Percentiles rank a stretch among this genome's conserved stretches.
Conservation (phyloP, 2,888 invertebrate species). For the Pachliopta kotzebuea region DNA sequence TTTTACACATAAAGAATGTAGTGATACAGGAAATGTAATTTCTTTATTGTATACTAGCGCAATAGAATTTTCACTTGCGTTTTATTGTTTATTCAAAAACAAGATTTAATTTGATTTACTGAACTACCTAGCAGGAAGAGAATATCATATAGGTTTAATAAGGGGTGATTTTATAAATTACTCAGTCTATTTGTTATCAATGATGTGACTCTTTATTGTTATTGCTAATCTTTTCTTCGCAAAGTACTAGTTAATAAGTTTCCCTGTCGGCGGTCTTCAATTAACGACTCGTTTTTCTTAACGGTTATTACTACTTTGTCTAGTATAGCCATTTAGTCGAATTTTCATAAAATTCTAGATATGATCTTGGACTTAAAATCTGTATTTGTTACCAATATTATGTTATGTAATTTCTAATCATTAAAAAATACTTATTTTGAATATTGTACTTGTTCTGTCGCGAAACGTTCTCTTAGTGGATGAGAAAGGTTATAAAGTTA, state of each 20-base stretch:
- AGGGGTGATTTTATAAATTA: not conserved
- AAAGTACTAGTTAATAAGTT: no score
- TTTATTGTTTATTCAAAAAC: not conserved
- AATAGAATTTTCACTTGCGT: not conserved
- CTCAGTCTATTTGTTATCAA: not conserved
- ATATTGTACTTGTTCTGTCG: no score
- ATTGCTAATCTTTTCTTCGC: not conserved
- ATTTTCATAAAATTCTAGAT: no score
- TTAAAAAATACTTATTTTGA: no score
- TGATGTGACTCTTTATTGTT: not conserved
- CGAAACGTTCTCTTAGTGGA: not conserved
- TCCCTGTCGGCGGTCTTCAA: no score
- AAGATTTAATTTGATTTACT: not conserved
- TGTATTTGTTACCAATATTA: no score
- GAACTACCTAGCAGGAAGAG: not conserved
- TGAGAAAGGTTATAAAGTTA: not conserved
- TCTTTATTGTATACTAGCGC: not conserved
- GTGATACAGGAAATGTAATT: constrained; percentile 1
- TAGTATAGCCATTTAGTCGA: no score
- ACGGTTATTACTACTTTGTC: no score
- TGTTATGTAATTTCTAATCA: no score
- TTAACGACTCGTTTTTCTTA: no score
- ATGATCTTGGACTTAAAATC: no score
- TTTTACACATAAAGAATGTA: not conserved
- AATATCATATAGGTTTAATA: not conserved